phyloP scores from a whole-genome alignment of 2,797 vertebrate genomes.

The Myotis findleyi region DNA sequence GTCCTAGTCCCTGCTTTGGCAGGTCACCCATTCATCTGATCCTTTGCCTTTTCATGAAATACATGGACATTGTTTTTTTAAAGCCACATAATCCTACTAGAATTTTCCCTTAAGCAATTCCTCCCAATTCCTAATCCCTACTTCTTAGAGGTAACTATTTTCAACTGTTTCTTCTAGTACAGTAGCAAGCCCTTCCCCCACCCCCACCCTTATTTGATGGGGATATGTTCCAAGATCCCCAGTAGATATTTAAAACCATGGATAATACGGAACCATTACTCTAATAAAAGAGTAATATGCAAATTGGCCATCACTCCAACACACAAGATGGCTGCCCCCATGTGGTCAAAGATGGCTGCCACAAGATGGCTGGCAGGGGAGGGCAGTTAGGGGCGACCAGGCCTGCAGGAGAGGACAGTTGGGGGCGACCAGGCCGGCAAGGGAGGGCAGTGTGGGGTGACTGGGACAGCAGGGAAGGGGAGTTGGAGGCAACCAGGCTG shows the following conservation, averaged over 20 bases:
- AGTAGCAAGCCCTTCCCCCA: accelerated
- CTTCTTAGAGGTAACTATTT: not conserved
- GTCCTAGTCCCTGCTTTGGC: not conserved
- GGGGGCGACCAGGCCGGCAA: too few relatives aligned
- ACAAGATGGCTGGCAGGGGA: too few relatives aligned
- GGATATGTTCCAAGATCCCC: not conserved
- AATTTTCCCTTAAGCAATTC: not conserved
- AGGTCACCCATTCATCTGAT: not conserved
- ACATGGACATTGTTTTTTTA: not conserved
- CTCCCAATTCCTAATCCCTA: not conserved
- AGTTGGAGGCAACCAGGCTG: too few relatives aligned
- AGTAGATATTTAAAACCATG: not conserved
- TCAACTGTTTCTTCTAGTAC: not conserved
- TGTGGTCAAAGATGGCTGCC: too few relatives aligned
- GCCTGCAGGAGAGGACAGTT: too few relatives aligned
- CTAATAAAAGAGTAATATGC: too few relatives aligned
- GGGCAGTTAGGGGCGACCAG: too few relatives aligned
- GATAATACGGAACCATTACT: not conserved
- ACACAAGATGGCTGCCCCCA: too few relatives aligned
- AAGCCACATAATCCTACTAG: not conserved
- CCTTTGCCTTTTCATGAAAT: not conserved
- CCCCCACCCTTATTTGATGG: not conserved
- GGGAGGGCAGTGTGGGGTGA: too few relatives aligned
- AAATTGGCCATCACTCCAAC: too few relatives aligned
- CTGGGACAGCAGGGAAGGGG: too few relatives aligned